phyloP scores from a whole-genome alignment of 1,140 invertebrate genomes.

The Drosophila sp. region DNA sequence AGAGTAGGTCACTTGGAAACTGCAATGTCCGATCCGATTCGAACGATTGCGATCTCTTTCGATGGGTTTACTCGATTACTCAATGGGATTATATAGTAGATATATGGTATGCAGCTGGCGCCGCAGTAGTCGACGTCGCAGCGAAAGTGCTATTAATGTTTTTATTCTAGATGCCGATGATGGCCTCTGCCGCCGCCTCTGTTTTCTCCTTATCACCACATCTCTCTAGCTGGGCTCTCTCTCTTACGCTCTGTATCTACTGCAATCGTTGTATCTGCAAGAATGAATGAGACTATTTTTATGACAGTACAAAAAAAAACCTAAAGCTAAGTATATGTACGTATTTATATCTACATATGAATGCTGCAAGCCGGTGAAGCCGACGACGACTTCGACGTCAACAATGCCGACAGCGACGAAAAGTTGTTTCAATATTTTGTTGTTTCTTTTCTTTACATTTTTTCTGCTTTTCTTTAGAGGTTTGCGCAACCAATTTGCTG shows the following conservation, averaged over 20 bases:
- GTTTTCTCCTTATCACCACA: neutral
- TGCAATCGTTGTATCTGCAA: slow-evolving; percentile 20
- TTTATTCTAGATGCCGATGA: slow-evolving; percentile 16
- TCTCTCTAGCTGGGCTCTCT: slow-evolving; percentile 3
- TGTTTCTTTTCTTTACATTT: neutral
- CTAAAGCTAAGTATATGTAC: neutral
- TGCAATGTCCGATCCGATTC: slow-evolving; percentile 3
- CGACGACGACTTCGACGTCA: no score
- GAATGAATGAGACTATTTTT: slow-evolving; percentile 59
- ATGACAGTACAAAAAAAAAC: slow-evolving; percentile 12
- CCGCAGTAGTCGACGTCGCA: neutral
- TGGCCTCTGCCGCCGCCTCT: neutral
- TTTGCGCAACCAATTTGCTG: slow-evolving; percentile 9
- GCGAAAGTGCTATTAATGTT: slow-evolving; percentile 74
- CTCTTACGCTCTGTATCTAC: neutral
- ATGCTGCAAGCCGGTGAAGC: neutral
- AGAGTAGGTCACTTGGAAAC: slow-evolving; percentile 32
- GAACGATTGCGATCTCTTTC: neutral
- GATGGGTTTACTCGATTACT: slow-evolving; percentile 42
- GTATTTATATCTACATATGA: neutral
- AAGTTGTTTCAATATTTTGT: slow-evolving; percentile 2
- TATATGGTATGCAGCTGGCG: slow-evolving; percentile 5
- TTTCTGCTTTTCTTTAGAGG: neutral
- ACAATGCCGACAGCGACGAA: neutral
- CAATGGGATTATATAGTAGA: slow-evolving; percentile 52